Conservation (phyloP, 2,113 vertebrate species). For the Triplophysa tibetana region DNA sequence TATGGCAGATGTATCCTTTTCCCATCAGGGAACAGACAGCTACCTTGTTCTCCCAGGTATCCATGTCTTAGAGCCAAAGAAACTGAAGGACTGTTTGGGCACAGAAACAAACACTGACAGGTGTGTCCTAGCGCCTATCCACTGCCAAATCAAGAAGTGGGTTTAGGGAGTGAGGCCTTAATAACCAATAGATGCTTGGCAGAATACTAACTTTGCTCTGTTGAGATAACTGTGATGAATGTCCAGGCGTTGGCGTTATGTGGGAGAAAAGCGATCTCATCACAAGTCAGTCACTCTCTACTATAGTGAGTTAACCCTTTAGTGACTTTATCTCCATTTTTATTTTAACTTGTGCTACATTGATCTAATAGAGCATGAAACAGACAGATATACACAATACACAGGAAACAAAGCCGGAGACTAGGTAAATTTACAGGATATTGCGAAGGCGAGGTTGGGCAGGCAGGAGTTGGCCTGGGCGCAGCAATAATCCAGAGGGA, state of each 20-base stretch:
- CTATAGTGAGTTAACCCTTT: no score
- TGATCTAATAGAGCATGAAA: no score
- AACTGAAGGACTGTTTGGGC: slow-evolving; percentile 51
- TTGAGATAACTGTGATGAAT: slow-evolving; percentile 34
- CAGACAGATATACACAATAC: no score
- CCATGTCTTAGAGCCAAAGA: slow-evolving; percentile 65
- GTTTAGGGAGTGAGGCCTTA: slow-evolving; percentile 41
- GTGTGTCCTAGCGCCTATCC: slow-evolving; percentile 40
- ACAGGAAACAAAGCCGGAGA: no score
- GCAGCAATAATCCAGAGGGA: no score
- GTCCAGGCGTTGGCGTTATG: not conserved
- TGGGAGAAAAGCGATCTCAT: no score
- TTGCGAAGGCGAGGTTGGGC: no score
- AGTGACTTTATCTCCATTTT: no score
- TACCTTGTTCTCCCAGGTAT: slow-evolving; percentile 62
- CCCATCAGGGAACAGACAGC: slow-evolving; percentile 64
- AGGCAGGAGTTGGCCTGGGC: no score
- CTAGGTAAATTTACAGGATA: no score
- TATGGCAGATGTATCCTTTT: slow-evolving; percentile 64
- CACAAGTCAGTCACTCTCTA: no score
- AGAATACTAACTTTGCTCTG: slow-evolving; percentile 36
- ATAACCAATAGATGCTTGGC: slow-evolving; percentile 29
- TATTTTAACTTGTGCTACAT: no score
- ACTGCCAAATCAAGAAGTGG: slow-evolving; percentile 46
- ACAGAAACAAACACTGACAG: slow-evolving; percentile 29